These are phyloP conservation scores for Trisateles emortualis DNA, from an alignment of 2,888 invertebrate genomes.

Conservation along the genomic window DNA sequence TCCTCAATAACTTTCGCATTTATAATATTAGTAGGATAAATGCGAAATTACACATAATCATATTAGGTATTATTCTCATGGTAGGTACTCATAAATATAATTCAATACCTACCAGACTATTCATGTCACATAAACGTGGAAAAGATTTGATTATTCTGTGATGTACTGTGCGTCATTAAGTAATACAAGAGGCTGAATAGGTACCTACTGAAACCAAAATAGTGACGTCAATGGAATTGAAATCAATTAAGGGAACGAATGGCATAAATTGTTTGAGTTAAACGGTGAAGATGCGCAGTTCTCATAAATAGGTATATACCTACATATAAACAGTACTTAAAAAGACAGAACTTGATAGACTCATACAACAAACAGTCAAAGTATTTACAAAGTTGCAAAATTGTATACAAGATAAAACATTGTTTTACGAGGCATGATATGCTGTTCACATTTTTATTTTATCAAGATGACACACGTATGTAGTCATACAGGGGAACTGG, in stretches of 20 bases:
- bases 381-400: background rate
- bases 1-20: no score
- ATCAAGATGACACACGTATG: no score
- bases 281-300: background rate
- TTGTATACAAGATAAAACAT: background rate
- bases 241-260: slow-evolving; percentile 14
- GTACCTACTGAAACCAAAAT: slow-evolving; percentile 1
- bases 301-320: background rate
- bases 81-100: no score
- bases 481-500: no score
- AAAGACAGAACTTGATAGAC: background rate
- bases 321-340: background rate
- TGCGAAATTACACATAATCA: background rate
- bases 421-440: background rate
- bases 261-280: slow-evolving; percentile 7
- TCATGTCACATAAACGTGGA: background rate
- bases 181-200: slow-evolving; percentile 8
- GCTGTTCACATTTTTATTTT: no score
- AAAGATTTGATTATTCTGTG: background rate
- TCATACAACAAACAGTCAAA: background rate
- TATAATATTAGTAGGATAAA: no score
- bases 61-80: background rate
- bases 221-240: slow-evolving; percentile 17
- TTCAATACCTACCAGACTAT: slow-evolving; percentile 1
- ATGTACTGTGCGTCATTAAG: background rate